Base-by-base conservation (phyloP, 2,888 invertebrate species). In the Diplazon laetatorius region DNA sequence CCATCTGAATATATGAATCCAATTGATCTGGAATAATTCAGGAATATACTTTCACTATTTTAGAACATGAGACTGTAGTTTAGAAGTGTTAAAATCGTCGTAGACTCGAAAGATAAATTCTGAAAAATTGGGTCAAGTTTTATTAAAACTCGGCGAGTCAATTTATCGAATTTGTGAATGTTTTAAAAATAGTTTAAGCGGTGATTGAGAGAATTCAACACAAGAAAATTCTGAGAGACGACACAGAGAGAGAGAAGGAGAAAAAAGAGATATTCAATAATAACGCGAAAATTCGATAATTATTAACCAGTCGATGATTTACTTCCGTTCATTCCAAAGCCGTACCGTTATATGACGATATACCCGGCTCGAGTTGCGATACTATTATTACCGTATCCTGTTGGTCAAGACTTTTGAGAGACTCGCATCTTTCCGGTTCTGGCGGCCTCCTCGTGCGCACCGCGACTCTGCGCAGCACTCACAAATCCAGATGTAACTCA, bases 401-500 rank as follows among this genome's bases (percentile, higher is more conserved):
- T 62, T 63, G 52, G 62, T 71, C 57, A 57, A 63, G 71, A 50
- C 37, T 78, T 71, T 70, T 52, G 65, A 65, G 66, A 66, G n/a
- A n/a, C n/a, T n/a, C 60, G 66, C 68, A 63, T 75, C 66, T 68
- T 75, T 57, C 46, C 71, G 16, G 48, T 48, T 48, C 12, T n/a
- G n/a, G 48, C 14, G 30, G 25, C 50, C 35, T 59, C 62, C 9
- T 72, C n/a, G n/a, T n/a, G n/a, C n/a, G n/a, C n/a, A 57, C 50
- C 12, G 42, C 62, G 22, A n/a, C n/a, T n/a, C 39, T 35, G 10
- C 16, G 18, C 30, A 39, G 59, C 60, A 39, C 50, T 22, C 25
- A 20, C 59, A 30, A 20, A 39, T 9, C 25, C 12, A 8, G 48
- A 14, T 42, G 37, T 65, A 46, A 44, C 62, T n/a, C 10, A 10